A percentile compares a stretch with the other conserved stretches of the same genome.
phyloP scores from a whole-genome alignment of 2,797 vertebrate genomes.

The Bufotes viridis region DNA sequence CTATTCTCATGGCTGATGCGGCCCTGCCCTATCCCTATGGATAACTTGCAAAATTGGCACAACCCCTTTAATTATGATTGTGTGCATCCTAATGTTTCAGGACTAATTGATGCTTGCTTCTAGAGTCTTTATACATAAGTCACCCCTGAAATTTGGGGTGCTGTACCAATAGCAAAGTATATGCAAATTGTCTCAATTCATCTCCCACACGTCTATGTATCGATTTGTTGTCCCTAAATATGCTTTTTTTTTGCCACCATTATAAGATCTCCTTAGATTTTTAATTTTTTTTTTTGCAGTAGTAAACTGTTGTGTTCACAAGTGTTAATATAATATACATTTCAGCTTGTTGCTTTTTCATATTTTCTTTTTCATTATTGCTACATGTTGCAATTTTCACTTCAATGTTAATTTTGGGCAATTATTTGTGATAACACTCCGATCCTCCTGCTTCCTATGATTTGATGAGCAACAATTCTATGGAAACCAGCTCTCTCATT shows the following conservation, averaged over 20 bases:
- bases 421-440: background rate
- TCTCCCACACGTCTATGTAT: too few relatives aligned
- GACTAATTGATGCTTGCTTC: too few relatives aligned
- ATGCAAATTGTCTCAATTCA: too few relatives aligned
- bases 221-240: too few relatives aligned
- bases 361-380: background rate
- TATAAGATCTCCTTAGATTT: background rate
- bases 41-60: too few relatives aligned
- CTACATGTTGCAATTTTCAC: constrained; percentile 5
- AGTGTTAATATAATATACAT: background rate
- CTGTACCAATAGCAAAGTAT: too few relatives aligned
- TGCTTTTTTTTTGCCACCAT: background rate
- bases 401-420: background rate
- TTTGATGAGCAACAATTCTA: constrained; percentile 42
- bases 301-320: background rate
- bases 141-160: too few relatives aligned
- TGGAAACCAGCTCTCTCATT: background rate
- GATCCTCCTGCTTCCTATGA: background rate
- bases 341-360: background rate
- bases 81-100: too few relatives aligned
- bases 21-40: too few relatives aligned
- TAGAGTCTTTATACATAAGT: too few relatives aligned
- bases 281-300: background rate
- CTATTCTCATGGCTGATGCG: too few relatives aligned
- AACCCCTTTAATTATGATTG: too few relatives aligned